Base-by-base conservation (phyloP, 1,140 invertebrate genomes). In the Drosophila miranda region DNA sequence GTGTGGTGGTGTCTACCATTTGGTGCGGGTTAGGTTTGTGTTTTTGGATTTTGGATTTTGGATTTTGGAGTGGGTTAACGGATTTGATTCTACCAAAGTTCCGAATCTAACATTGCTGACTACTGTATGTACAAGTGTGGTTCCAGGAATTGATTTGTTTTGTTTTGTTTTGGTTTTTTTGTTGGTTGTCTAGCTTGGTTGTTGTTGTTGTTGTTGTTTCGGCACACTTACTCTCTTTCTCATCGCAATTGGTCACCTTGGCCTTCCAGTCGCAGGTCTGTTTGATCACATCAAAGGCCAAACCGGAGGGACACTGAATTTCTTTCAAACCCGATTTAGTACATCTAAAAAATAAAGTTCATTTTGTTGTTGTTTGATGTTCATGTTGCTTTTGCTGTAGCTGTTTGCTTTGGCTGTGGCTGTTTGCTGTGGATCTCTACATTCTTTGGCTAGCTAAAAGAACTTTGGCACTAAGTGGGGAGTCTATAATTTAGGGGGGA, bases 201-300 rank as follows among this genome's bases (percentile, higher is more conserved):
- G 60, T 48, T 38, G 34, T 8, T 11, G 8, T 34, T 11, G 34
- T 38, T 38, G 34, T 38, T 38, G 34, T 38, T 38, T 5, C 57
- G 44, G 34, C 46, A 92, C 93, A 96, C 96, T 98, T 97, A 98
- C 97, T 97, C 95, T 97, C 96, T 91, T 97, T 94, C 93, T 95
- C 96, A 94, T 97, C 96, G 95, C 97, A 98, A 95, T 97, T 97
- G 93, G 93, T 96, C 93, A 98, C 97, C 95, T 98, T 97, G 93
- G 95, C 96, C 94, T 97, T 98, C 96, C 97, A 98, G 94, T 98
- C 97, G 93, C 97, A 98, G 92, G 97, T 98, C 93, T 98, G 97
- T 94, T 97, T 97, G 93, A 97, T 95, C 93, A 98, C 95, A 94
- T 98, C 97, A 94, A 98, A 98, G 93, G 96, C 95, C 93, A 98